phyloP scores from a whole-genome alignment of 35 echinoderm and acorn worm species.

The Apostichopus parvimensis region DNA sequence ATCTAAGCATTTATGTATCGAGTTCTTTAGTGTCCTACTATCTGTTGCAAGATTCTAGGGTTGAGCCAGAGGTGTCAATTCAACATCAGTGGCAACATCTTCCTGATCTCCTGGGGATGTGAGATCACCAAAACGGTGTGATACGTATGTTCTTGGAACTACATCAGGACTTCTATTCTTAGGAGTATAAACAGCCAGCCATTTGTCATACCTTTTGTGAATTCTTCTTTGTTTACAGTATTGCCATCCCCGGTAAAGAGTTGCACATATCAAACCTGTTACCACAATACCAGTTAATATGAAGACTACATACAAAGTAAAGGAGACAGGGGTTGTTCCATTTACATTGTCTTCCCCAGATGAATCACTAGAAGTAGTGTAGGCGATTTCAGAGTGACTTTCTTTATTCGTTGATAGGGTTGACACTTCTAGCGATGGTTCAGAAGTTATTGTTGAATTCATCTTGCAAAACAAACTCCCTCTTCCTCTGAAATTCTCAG shows the following conservation, averaged over 20 bases:
- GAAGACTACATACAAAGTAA: background rate
- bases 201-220: background rate
- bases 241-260: background rate
- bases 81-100: no score
- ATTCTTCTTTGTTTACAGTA: background rate
- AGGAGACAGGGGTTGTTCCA: background rate
- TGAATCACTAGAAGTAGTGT: background rate
- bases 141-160: no score
- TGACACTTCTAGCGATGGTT: background rate
- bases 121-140: no score
- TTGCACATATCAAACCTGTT: background rate
- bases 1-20: no score
- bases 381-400: background rate
- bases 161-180: no score
- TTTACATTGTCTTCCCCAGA: background rate
- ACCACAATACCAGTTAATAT: background rate
- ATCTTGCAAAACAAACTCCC: background rate
- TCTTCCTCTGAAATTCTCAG: background rate
- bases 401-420: background rate
- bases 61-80: no score
- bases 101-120: no score
- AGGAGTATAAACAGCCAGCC: background rate
- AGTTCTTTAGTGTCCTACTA: no score
- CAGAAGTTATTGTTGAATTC: background rate
- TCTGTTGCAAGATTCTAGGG: no score